These are phyloP conservation scores for Eilema sororculum DNA, from an alignment of 2,888 invertebrate genomes.

Conservation along the genomic window DNA sequence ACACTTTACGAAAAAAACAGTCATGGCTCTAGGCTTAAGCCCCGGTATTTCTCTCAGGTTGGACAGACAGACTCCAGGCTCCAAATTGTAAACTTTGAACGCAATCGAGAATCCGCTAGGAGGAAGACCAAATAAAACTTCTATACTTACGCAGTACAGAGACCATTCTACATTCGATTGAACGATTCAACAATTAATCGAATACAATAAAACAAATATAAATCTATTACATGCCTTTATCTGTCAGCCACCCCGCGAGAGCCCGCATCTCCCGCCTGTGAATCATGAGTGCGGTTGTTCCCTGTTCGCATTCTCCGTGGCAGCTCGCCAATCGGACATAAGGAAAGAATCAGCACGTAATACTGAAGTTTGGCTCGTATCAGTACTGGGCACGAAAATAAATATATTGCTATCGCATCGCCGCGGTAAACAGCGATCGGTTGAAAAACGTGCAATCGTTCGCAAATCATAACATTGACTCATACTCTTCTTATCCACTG, in stretches of 20 bases:
- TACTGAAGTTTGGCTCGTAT: slow-evolving; percentile 28
- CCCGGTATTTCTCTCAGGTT: too few relatives aligned
- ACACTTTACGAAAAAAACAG: too few relatives aligned
- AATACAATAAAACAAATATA: not conserved
- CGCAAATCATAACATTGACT: slow-evolving; percentile 2
- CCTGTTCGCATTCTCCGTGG: slow-evolving; percentile 24
- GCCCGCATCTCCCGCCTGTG: slow-evolving; percentile 15
- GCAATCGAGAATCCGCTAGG: not conserved
- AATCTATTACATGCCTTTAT: not conserved
- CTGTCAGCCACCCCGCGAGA: not conserved
- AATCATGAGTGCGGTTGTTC: slow-evolving; percentile 17
- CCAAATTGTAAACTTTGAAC: not conserved
- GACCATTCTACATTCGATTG: not conserved
- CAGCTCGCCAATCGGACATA: slow-evolving; percentile 38
- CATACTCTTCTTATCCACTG: too few relatives aligned
- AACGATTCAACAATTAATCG: not conserved
- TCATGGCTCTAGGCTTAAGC: too few relatives aligned
- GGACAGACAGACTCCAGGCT: not conserved
- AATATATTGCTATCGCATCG: slow-evolving; percentile 15
- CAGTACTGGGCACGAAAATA: slow-evolving; percentile 12
- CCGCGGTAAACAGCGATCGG: slow-evolving; percentile 5
- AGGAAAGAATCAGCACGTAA: slow-evolving; percentile 33
- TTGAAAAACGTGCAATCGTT: not conserved
- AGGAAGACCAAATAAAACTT: not conserved
- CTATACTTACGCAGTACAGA: not conserved